phyloP scores from a whole-genome alignment of 2,797 vertebrate species.

The Thaleichthys pacificus region DNA sequence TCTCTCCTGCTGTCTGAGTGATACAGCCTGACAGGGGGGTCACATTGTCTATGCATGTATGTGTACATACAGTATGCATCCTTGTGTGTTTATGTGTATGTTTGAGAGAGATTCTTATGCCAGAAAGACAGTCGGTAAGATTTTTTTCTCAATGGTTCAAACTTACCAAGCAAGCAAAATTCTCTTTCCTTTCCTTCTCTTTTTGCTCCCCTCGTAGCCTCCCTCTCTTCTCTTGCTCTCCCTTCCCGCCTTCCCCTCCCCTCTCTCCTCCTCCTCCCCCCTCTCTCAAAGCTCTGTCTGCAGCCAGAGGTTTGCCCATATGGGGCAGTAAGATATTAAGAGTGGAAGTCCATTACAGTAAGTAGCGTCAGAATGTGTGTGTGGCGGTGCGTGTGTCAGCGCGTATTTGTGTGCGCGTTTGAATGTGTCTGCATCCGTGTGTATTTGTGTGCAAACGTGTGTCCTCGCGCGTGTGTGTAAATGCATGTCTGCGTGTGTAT shows the following conservation, averaged over 20 bases:
- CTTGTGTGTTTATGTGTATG: background rate
- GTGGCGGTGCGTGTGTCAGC: constrained; percentile 35
- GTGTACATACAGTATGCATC: background rate
- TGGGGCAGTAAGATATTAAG: constrained; percentile 32
- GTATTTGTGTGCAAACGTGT: too few species aligned
- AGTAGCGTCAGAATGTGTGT: constrained; percentile 61
- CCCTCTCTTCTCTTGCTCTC: background rate
- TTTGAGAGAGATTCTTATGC: background rate
- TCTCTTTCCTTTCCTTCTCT: background rate
- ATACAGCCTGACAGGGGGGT: background rate
- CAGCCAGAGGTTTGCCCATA: constrained; percentile 43
- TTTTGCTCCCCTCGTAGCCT: background rate
- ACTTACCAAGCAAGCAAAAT: constrained; percentile 2
- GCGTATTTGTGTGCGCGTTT: constrained; percentile 39
- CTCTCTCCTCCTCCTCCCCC: background rate
- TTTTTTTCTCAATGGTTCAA: constrained; percentile 2
- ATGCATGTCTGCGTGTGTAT: constrained; percentile 55
- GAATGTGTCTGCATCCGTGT: background rate
- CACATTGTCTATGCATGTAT: background rate
- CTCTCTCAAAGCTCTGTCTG: background rate
- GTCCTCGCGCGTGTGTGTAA: background rate
- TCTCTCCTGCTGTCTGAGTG: background rate
- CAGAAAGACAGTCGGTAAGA: constrained; percentile 7
- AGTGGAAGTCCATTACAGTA: constrained; percentile 71
- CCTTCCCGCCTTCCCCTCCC: constrained; percentile 14